phyloP scores from a whole-genome alignment of 2,797 vertebrate genomes.

The Pterois miles region DNA sequence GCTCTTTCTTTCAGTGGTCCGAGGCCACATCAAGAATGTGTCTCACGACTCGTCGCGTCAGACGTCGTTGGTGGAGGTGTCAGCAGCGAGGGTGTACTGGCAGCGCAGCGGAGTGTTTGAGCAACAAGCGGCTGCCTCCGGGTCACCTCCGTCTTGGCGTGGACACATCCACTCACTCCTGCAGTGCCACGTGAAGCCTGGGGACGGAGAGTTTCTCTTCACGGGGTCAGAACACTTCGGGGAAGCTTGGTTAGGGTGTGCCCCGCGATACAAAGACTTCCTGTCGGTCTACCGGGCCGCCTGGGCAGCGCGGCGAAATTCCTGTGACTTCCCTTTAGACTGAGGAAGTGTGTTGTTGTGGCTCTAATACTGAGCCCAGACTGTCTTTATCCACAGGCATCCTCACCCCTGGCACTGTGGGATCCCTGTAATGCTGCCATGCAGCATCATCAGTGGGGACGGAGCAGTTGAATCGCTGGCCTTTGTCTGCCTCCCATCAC shows the following conservation, averaged over 20 bases:
- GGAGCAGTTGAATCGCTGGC: constrained; percentile 26
- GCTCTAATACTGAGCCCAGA: not conserved
- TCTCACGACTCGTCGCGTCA: constrained; percentile 76
- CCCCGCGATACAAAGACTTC: constrained; percentile 87
- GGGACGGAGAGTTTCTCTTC: constrained; percentile 87
- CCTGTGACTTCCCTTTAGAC: constrained; percentile 85
- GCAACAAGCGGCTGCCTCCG: constrained; percentile 42
- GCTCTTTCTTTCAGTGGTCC: constrained; percentile 77
- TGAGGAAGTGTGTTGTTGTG: constrained; percentile 56
- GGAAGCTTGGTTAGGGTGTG: constrained; percentile 89
- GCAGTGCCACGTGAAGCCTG: constrained; percentile 82
- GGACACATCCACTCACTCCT: constrained; percentile 80
- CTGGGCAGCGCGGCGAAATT: constrained; percentile 74
- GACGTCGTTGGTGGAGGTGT: constrained; percentile 79
- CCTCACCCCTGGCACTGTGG: constrained; percentile 30
- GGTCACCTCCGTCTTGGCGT: constrained; percentile 60
- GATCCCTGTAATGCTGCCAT: constrained; percentile 39
- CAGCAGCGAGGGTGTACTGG: constrained; percentile 75
- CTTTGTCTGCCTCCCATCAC: constrained; percentile 60
- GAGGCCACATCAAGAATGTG: constrained; percentile 82
- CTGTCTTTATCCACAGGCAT: constrained; percentile 22
- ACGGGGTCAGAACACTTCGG: constrained; percentile 88
- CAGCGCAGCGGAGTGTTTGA: constrained; percentile 84
- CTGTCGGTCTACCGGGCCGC: constrained; percentile 79
- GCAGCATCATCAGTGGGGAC: constrained; percentile 48